Evolutionary conservation across 2,113 vertebrate genomes (phyloP).

Genomic region (Tenebrosternarchus preto): DNA sequence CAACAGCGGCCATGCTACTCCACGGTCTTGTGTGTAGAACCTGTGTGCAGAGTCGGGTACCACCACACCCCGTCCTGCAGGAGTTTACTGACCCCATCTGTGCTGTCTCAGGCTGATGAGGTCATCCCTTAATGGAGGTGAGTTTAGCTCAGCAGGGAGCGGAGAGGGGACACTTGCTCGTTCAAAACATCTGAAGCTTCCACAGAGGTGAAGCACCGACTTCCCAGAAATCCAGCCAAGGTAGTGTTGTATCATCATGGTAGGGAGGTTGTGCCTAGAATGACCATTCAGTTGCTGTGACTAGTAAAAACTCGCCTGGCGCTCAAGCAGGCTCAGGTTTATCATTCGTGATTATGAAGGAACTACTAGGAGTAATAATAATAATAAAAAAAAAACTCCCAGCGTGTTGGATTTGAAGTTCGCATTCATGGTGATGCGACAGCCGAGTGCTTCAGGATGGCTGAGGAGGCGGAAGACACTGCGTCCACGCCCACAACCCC

Average conservation of each 20-base stretch:
- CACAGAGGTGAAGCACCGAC: slow-evolving; percentile 69
- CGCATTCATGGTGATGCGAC: no score
- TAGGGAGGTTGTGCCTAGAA: slow-evolving; percentile 68
- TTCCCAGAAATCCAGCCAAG: slow-evolving; percentile 66
- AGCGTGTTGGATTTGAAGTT: no score
- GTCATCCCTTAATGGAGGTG: slow-evolving; percentile 22
- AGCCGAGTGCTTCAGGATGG: no score
- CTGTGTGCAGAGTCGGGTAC: neutral
- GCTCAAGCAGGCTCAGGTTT: neutral
- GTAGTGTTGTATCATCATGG: slow-evolving; percentile 63
- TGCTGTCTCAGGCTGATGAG: neutral
- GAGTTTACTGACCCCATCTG: neutral
- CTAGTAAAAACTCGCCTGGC: neutral
- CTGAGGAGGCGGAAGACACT: no score
- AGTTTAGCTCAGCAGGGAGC: slow-evolving; percentile 10
- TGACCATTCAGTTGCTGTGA: slow-evolving; percentile 46
- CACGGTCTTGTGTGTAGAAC: no score
- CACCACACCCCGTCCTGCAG: neutral
- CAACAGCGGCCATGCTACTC: no score
- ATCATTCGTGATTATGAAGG: no score
- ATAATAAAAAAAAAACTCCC: no score
- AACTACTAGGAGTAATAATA: no score
- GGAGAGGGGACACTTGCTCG: slow-evolving; percentile 48
- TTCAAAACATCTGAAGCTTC: slow-evolving; percentile 73
- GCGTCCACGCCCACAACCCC: no score